These are phyloP conservation scores for Drosophila simulans DNA, from an alignment of 1,140 invertebrate genomes.

Conservation along the genomic window DNA sequence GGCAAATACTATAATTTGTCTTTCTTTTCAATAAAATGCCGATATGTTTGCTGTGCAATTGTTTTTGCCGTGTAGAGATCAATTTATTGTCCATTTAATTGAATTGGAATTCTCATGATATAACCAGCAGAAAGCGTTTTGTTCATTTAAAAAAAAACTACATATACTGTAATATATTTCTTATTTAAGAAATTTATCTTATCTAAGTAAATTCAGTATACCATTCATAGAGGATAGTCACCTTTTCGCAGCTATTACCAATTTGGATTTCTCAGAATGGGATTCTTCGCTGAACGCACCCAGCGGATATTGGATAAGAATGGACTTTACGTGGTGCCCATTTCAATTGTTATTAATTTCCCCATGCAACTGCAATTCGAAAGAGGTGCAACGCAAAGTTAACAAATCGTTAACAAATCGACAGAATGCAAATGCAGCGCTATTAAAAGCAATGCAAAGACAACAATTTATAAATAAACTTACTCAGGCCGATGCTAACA, in stretches of 20 bases:
- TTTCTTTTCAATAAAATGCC: slow-evolving; percentile 13
- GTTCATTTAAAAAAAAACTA: no score
- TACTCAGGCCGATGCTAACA: slow-evolving; percentile 11
- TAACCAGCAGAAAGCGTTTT: not conserved
- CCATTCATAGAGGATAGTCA: not conserved
- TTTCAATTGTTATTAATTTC: slow-evolving; percentile 44
- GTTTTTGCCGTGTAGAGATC: slow-evolving; percentile 20
- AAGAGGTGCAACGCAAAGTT: slow-evolving; percentile 40
- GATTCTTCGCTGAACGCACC: not conserved
- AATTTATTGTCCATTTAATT: slow-evolving; percentile 15
- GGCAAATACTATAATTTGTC: slow-evolving; percentile 23
- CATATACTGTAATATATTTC: no score
- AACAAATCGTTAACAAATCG: slow-evolving; percentile 41
- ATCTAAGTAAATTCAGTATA: slow-evolving; percentile 18
- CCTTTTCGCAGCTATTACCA: slow-evolving; percentile 1
- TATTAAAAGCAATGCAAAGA: slow-evolving; percentile 65
- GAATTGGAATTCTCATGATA: not conserved
- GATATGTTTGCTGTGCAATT: slow-evolving; percentile 24
- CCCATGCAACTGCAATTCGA: slow-evolving; percentile 33
- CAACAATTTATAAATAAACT: slow-evolving; percentile 67
- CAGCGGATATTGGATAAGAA: slow-evolving; percentile 38
- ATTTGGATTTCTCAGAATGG: slow-evolving; percentile 15
- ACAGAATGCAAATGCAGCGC: slow-evolving; percentile 46
- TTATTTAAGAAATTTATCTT: not conserved
- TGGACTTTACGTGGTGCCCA: slow-evolving; percentile 44